Percentiles rank a stretch among this genome's conserved stretches.
These are phyloP conservation scores for Sinonovacula constricta DNA, from an alignment of 1,140 invertebrate species.

Conservation along the genomic window DNA sequence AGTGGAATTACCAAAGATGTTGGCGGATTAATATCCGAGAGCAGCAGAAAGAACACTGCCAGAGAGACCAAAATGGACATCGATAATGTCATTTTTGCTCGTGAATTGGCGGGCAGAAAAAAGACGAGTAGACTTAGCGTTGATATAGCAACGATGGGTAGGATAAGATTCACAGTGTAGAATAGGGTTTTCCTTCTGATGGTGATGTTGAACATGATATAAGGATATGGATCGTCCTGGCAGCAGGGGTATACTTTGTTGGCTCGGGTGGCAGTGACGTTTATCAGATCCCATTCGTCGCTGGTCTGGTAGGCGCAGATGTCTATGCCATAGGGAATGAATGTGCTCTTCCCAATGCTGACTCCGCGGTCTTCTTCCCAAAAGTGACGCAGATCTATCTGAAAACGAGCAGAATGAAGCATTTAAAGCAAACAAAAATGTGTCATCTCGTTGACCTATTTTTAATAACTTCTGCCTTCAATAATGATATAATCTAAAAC, in stretches of 20 bases:
- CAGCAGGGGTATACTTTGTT: constrained; percentile 73
- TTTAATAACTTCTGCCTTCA: no score
- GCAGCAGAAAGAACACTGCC: constrained; percentile 99
- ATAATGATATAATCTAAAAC: no score
- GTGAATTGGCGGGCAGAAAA: constrained; percentile 98
- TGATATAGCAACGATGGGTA: constrained; percentile 82
- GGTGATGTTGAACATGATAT: constrained; percentile 76
- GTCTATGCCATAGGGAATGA: constrained; percentile 71
- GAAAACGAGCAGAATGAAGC: neutral
- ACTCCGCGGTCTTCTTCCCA: neutral
- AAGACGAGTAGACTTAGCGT: constrained; percentile 98
- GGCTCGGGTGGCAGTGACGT: constrained; percentile 73
- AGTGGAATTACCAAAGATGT: constrained; percentile 98
- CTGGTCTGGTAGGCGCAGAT: constrained; percentile 81
- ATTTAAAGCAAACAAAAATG: no score
- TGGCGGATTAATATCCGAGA: constrained; percentile 98
- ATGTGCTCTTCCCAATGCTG: neutral
- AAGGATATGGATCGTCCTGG: constrained; percentile 72
- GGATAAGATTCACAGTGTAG: constrained; percentile 78
- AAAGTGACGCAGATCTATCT: constrained; percentile 21
- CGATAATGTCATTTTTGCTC: constrained; percentile 99
- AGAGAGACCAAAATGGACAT: constrained; percentile 99
- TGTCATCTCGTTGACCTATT: no score
- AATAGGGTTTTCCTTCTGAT: constrained; percentile 78
- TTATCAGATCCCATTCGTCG: constrained; percentile 98